These are phyloP conservation scores for Caenorhabditis uteleia DNA, from an alignment of 2,888 invertebrate species.

Conservation along the genomic window DNA sequence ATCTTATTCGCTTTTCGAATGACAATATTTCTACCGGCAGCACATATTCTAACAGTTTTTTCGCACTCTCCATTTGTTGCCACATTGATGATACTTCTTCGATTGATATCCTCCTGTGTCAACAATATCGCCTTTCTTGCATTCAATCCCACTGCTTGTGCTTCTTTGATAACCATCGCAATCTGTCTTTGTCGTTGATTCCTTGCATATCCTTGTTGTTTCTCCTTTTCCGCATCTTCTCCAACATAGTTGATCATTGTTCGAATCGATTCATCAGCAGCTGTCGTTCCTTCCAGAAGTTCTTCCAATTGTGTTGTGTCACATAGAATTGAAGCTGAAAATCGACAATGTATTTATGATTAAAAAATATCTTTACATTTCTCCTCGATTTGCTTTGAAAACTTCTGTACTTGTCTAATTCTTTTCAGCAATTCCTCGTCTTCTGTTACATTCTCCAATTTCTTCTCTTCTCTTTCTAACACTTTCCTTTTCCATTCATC, in stretches of 20 bases:
- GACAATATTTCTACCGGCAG: constrained; percentile 41
- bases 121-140: constrained; percentile 40
- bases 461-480: not conserved
- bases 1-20: constrained; percentile 36
- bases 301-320: constrained; percentile 23
- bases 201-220: constrained; percentile 52
- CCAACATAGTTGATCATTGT: constrained; percentile 50
- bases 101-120: constrained; percentile 28
- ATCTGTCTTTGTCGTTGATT: constrained; percentile 47
- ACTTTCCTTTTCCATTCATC: constrained; percentile 36
- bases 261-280: constrained; percentile 37
- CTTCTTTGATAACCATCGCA: constrained; percentile 52
- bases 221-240: constrained; percentile 57
- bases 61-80: constrained; percentile 19
- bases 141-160: constrained; percentile 46
- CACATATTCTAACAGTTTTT: constrained; percentile 22
- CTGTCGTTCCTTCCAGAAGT: constrained; percentile 39
- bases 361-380: not conserved
- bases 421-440: constrained; percentile 9
- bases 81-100: constrained; percentile 29
- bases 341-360: not conserved
- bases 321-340: constrained; percentile 20
- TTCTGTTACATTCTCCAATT: not conserved
- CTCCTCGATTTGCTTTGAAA: constrained; percentile 12
- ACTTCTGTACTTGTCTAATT: constrained; percentile 11